These are phyloP conservation scores for Folsomia candida DNA, from an alignment of 2,888 invertebrate genomes.

Conservation along the genomic window DNA sequence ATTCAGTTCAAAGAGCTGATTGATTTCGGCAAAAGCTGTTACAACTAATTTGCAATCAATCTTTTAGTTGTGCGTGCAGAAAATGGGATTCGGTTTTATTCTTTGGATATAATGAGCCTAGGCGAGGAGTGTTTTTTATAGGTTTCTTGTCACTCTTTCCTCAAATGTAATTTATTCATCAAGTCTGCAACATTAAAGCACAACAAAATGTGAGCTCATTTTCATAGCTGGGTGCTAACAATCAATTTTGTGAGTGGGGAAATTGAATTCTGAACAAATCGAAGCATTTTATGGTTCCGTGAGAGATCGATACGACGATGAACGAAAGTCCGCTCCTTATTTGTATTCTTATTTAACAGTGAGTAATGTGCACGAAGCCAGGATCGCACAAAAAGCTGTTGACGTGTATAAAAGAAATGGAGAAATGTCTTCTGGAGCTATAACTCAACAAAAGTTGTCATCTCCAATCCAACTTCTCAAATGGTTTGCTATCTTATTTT, in stretches of 20 bases:
- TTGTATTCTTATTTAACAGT: slow-evolving; percentile 2
- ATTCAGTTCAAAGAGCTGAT: background rate
- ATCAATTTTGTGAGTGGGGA: background rate
- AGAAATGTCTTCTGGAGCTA: background rate
- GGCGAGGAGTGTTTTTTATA: no score
- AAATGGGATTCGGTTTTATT: background rate
- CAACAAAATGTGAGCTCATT: background rate
- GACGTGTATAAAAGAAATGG: slow-evolving; percentile 3
- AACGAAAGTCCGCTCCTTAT: background rate
- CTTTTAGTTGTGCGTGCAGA: background rate
- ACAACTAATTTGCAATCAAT: background rate
- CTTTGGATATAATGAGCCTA: background rate
- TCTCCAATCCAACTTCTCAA: background rate
- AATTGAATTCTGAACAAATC: slow-evolving; percentile 3
- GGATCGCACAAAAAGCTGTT: background rate
- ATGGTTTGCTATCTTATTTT: background rate
- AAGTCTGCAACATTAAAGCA: background rate
- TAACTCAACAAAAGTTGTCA: slow-evolving; percentile 1
- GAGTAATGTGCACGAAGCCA: background rate
- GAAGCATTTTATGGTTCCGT: background rate
- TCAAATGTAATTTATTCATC: background rate
- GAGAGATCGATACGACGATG: background rate
- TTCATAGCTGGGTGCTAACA: background rate
- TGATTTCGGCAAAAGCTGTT: background rate
- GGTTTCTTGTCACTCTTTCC: background rate